Conservation (phyloP, 1,140 invertebrate species). For the Heliconius congener region DNA sequence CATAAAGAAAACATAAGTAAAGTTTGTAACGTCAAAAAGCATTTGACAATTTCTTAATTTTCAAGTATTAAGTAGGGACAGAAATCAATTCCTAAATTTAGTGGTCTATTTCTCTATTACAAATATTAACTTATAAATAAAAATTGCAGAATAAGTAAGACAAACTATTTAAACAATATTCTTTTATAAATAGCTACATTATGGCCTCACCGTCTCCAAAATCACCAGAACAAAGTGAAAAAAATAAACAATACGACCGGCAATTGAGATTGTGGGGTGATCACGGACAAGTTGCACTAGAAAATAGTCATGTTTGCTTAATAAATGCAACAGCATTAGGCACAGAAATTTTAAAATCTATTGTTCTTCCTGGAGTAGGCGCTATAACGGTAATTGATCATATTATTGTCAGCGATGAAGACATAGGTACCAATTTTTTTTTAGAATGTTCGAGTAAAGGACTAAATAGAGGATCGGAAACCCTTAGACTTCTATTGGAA, state of each 20-base stretch:
- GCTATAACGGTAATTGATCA: constrained; percentile 98
- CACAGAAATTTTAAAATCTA: constrained; percentile 96
- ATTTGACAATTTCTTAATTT: constrained; percentile 1
- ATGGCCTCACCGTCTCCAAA: constrained; percentile 90
- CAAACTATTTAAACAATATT: neutral
- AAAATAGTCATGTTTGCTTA: constrained; percentile 94
- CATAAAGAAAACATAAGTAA: neutral
- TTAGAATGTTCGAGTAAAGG: constrained; percentile 90
- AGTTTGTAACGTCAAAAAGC: neutral
- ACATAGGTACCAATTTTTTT: constrained; percentile 97
- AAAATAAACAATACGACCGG: constrained; percentile 92
- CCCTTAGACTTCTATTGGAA: constrained; percentile 92
- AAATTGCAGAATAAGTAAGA: neutral
- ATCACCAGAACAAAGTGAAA: constrained; percentile 90
- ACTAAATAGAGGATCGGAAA: constrained; percentile 91
- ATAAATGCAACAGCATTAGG: constrained; percentile 97
- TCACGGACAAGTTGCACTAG: constrained; percentile 95
- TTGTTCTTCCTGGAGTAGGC: constrained; percentile 96
- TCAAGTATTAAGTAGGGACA: neutral
- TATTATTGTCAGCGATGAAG: constrained; percentile 91
- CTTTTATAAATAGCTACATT: neutral
- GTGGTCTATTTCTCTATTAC: neutral
- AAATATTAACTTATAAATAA: neutral
- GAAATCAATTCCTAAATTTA: neutral
- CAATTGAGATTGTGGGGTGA: constrained; percentile 98